Evolutionary conservation across 2,888 invertebrate species (phyloP), one percentile per base, ranked within the genome.

Genomic region (Pyrgus malvae): DNA sequence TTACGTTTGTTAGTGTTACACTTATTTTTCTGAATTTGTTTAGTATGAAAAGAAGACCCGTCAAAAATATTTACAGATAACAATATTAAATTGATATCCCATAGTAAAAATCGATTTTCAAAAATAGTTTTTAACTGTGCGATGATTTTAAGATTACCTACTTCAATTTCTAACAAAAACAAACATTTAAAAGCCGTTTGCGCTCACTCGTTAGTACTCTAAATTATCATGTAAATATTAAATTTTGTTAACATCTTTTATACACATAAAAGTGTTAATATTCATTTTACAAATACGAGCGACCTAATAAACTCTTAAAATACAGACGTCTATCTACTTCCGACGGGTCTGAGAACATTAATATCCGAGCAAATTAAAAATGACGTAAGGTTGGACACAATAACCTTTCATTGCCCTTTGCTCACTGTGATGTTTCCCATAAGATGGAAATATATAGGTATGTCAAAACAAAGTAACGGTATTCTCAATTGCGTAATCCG

Each of bases 381-480:
- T 50, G 41, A 27, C 41, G 33, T 41, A 50, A 50, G 14, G 31
- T 23, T 37, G 21, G 33, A 7, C 41, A 31, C 37, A 37, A 25
- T 50, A 37, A 31, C 14, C 49, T 29, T 48, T 31, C 14, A 41
- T 21, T 56, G 50, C 42, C 49, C 54, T 59, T 58, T 56, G 12
- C 45, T 19, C 46, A 9, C 45, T 23, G 29, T 48, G 40, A 23
- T 14, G 45, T 49, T 59, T 59, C 46, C 17, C 59, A 50, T 56
- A 46, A 40, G 40, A 35, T 14, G 27, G 48, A 35, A 48, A 42
- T 46, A 38, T 16, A 48, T 16, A 33, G 7, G 19, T 29, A 12
- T 49, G 38, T 27, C 49, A 31, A 31, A 31, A 49, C 31, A 41
- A 45, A 38, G 38, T 38, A 48, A 38, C 21, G 14, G 31, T 11